Evolutionary conservation across 2,888 invertebrate genomes (phyloP).

Genomic region (Mythimna lalbum): DNA sequence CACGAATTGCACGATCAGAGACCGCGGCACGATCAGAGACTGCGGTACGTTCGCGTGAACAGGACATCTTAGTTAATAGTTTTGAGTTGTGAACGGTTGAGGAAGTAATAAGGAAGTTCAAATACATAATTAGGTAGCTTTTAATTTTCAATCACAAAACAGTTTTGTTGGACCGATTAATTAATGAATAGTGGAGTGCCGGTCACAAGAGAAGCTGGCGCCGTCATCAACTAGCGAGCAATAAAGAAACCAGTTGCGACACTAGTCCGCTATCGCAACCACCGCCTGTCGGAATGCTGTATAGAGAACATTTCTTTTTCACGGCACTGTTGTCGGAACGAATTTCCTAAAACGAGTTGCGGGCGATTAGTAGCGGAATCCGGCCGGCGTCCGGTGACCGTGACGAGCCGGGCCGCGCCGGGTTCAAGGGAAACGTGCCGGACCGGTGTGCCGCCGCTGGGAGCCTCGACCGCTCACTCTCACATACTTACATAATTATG

Average conservation of each 20-base stretch:
- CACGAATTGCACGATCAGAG: background rate
- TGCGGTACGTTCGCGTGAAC: no score
- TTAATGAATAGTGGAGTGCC: background rate
- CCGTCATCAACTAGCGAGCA: background rate
- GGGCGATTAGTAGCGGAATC: slow-evolving; percentile 61
- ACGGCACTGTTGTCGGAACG: slow-evolving; percentile 44
- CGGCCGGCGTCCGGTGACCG: slow-evolving; percentile 64
- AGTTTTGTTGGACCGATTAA: background rate
- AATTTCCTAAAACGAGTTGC: slow-evolving; percentile 61
- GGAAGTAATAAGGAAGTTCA: slow-evolving; percentile 6
- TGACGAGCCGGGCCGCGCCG: slow-evolving; percentile 43
- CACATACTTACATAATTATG: background rate
- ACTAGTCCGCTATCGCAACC: slow-evolving; percentile 24
- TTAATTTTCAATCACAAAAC: slow-evolving; percentile 4
- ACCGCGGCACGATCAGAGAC: background rate
- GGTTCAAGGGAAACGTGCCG: slow-evolving; percentile 64
- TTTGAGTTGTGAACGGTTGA: background rate
- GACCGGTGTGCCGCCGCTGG: slow-evolving; percentile 32
- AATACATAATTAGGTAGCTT: background rate
- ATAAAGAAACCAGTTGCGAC: slow-evolving; percentile 19
- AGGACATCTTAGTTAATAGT: background rate
- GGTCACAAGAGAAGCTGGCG: background rate
- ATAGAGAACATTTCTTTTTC: slow-evolving; percentile 60
- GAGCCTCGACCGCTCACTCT: background rate
- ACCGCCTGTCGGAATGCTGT: slow-evolving; percentile 58